Base-by-base conservation (phyloP, 2,797 vertebrate species). In the Pantherophis alleghaniensis region DNA sequence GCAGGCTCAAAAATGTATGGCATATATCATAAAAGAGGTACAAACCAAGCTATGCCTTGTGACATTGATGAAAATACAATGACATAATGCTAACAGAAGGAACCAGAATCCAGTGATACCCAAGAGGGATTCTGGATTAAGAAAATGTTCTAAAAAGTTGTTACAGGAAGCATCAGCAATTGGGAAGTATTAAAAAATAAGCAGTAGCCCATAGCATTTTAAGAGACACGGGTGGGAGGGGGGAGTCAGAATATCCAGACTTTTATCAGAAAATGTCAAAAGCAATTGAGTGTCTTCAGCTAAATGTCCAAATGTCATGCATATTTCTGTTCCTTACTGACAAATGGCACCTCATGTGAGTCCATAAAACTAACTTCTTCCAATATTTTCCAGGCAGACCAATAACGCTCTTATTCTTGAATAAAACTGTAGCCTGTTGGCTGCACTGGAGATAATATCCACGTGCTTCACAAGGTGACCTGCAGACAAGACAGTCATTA, bases 211-310 rank as follows among this genome's bases (percentile, higher is more conserved):
- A 63, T 66, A 61, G 55, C 47, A 55, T 91, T 91, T 87, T 63
- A 87, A 87, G 83, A 87, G 83, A 61, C 12, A 12, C 28, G 1
- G 5, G 16, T 37, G 74, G 59, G 7, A 5, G 59, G 6, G 63
- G 28, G n/a, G 42, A 63, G 42, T 63, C 83, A 37, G 22, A 55
- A 91, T 32, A 86, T 63, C 22, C 47, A 91, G 57, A 86, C 28
- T 51, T 86, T 91, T 91, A 87, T 91, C 42, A 53, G 56, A 63
- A 91, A 91, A 87, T 91, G 59, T 91, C 83, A 91, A 91, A 61
- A 59, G 11, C 57, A 32, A 87, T 47, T 61, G 26, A 86, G 42
- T 61, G 28, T 7, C 57, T 87, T 66, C 83, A 26, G 61, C 79
- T 61, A 63, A 87, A 55, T 55, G 37, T 87, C 47, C 59, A 91